Evolutionary conservation across 2,797 vertebrate genomes (phyloP).

Genomic region (Phataginus tetradactyla): DNA sequence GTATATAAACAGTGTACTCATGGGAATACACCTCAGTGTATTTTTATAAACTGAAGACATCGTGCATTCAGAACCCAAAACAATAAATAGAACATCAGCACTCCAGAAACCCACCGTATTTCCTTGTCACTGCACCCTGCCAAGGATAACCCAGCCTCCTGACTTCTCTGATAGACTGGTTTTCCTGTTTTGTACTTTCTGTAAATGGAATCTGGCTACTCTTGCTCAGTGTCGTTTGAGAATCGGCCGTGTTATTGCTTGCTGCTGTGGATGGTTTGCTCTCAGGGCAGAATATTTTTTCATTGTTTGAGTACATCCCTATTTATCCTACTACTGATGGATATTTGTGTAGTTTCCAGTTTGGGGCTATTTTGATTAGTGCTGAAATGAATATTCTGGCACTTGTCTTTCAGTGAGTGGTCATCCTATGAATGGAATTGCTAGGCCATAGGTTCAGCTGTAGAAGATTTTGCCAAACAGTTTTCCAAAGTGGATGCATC

Average conservation of each 20-base stretch:
- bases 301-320: neutral
- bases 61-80: neutral
- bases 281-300: neutral
- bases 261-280: neutral
- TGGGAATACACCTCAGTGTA: neutral
- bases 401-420: neutral
- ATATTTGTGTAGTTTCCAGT: neutral
- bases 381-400: neutral
- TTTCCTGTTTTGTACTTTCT: neutral
- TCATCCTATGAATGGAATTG: neutral
- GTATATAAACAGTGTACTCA: accelerated
- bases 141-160: neutral
- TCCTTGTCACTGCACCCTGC: neutral
- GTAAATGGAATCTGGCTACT: neutral
- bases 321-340: neutral
- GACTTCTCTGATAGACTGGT: neutral
- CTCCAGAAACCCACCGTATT: neutral
- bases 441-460: neutral
- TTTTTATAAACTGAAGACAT: neutral
- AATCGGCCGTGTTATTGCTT: neutral
- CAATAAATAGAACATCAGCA: neutral
- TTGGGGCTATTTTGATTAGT: neutral
- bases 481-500: neutral
- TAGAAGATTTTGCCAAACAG: neutral
- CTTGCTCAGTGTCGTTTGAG: neutral